phyloP scores from a whole-genome alignment of 2,888 invertebrate species.

The Eupsilia transversa region DNA sequence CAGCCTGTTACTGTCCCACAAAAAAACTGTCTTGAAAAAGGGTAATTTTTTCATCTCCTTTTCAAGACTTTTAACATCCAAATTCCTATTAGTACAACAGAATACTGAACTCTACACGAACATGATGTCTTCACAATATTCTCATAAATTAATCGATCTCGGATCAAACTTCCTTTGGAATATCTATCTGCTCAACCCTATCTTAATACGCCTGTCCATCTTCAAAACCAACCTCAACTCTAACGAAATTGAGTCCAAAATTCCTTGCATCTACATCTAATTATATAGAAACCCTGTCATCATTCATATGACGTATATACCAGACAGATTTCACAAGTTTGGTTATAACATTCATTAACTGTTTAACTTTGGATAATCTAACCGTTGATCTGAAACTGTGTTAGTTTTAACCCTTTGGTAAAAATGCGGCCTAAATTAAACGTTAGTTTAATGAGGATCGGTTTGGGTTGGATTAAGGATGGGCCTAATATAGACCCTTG shows the following conservation, averaged over 20 bases:
- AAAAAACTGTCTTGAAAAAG: not conserved
- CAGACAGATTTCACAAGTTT: slow-evolving; percentile 59
- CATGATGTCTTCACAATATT: slow-evolving; percentile 33
- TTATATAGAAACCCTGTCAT: slow-evolving; percentile 46
- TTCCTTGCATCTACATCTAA: slow-evolving; percentile 23
- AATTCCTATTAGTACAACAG: not conserved
- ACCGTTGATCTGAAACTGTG: slow-evolving; percentile 56
- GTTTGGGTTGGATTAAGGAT: slow-evolving; percentile 49
- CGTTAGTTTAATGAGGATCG: slow-evolving; percentile 58
- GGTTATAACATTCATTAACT: slow-evolving; percentile 56
- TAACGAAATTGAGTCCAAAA: slow-evolving; percentile 9
- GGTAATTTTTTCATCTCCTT: not conserved
- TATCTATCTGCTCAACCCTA: slow-evolving; percentile 35
- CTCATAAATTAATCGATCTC: slow-evolving; percentile 45
- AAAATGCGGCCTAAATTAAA: slow-evolving; percentile 54
- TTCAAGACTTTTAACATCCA: not conserved
- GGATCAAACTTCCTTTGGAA: slow-evolving; percentile 35
- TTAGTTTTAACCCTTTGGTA: slow-evolving; percentile 61
- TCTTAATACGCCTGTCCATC: slow-evolving; percentile 3
- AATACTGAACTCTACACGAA: no score
- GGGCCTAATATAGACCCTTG: slow-evolving; percentile 45
- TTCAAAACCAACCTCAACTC: slow-evolving; percentile 22
- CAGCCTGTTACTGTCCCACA: no score
- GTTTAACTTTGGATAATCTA: slow-evolving; percentile 64
- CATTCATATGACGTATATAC: slow-evolving; percentile 35